Percentiles rank a stretch among this genome's conserved stretches.
Conservation (phyloP, 2,888 invertebrate species). For the Eilema depressum region DNA sequence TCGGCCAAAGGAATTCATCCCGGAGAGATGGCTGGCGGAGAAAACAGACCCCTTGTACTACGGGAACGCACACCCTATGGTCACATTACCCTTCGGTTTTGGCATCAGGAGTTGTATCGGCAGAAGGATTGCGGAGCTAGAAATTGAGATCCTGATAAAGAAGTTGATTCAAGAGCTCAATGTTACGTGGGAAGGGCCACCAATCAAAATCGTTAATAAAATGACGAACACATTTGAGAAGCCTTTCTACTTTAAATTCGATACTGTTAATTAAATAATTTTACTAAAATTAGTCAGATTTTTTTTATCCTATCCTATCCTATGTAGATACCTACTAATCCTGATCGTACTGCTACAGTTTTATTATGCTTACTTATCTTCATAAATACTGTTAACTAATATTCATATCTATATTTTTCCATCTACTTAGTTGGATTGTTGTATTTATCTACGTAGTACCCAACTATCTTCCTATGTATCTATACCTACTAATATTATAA, state of each 20-base stretch:
- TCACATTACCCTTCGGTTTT: constrained; percentile 89
- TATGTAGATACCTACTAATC: no score
- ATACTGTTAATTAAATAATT: constrained; percentile 43
- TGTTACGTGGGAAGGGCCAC: constrained; percentile 77
- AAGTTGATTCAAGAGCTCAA: constrained; percentile 67
- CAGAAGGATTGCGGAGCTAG: constrained; percentile 90
- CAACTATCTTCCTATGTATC: no score
- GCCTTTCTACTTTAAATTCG: constrained; percentile 70
- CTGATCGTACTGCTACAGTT: no score
- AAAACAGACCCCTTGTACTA: constrained; percentile 76
- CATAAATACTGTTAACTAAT: no score
- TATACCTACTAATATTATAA: no score
- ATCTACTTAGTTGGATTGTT: no score
- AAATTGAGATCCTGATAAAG: constrained; percentile 87
- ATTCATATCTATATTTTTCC: no score
- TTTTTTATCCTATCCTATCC: no score
- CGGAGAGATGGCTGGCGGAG: constrained; percentile 90
- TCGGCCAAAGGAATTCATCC: constrained; percentile 85
- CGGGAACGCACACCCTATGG: constrained; percentile 87
- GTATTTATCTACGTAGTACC: no score
- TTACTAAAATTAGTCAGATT: no score
- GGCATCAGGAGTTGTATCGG: constrained; percentile 91
- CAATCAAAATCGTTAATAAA: constrained; percentile 57
- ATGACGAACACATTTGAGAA: constrained; percentile 58
- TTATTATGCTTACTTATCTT: no score